Base-by-base conservation (phyloP, 2,113 vertebrate species). In the Labeo rohita region DNA sequence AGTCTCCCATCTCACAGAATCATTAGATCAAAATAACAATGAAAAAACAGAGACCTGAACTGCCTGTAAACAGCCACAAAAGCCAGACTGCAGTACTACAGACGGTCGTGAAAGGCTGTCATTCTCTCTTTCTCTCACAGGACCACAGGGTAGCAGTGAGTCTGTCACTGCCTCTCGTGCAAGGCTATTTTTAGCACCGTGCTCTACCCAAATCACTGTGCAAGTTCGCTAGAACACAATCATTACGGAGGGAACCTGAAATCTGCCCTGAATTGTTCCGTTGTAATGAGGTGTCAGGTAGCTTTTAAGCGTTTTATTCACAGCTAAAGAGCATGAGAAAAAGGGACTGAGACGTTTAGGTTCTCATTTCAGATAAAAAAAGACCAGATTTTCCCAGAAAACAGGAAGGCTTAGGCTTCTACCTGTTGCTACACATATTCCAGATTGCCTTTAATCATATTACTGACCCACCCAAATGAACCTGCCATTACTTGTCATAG, bases 121-220 rank as follows among this genome's bases (percentile, higher is more conserved):
- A 75, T 50, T 73, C 4, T 65, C 76, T 76, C 77, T 74, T 28
- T 81, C 82, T 84, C 83, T 85, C 87, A 84, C 84, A 88, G 78
- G 86, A 80, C 81, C 84, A 70, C 70, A 84, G 86, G 84, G 76
- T 70, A 86, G 75, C 68, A 61, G 84, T 36, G 76, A 87, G 59
- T 89, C 90, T 80, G 88, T 91, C 90, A 82, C 82, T 88, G 90
- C 83, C 85, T 85, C 78, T 87, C 73, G 54, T 75, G 39, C 34
- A 59, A 86, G 12, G 87, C 92, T 94, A 94, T 94, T 94, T 94
- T 93, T 93, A 94, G 93, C 88, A 86, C 54, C 23, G 87, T 0
- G 78, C 87, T 87, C 87, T 90, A 91, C 90, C 87, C 66, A 86
- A 88, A 86, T 88, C 78, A 80, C 80, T 90, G 84, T 85, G 87